Evolutionary conservation across 2,113 vertebrate species (phyloP), one percentile per base, ranked within the genome.

Genomic region (Austrofundulus limnaeus): DNA sequence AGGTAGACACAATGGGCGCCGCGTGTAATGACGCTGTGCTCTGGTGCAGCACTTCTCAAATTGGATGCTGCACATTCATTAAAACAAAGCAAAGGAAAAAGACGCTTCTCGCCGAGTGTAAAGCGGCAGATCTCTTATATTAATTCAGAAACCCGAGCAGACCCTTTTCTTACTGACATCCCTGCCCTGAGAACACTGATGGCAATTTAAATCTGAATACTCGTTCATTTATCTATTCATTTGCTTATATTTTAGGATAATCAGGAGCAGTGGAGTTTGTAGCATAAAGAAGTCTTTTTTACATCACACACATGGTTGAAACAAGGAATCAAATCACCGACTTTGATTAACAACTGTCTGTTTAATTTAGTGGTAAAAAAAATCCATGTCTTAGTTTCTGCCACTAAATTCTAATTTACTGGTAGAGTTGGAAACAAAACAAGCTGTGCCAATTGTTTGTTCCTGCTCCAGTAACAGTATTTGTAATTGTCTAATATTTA

Each of bases 21-120:
- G 41, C 19, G 21, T 59, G 42, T 47, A 59, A 52, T 41, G 21
- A 41, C 2, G 17, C 53, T 20, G 45, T 11, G 13, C 53, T 49
- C 12, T 41, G 45, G 34, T 67, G 64, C 45, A 58, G 54, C 65
- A 50, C 54, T 67, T 31, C 46, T 50, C 4, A 67, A 58, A 66
- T 66, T 57, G 52, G 63, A 66, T 42, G 34, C 31, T 42, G 53
- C 45, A 49, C 34, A 49, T 67, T 57, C 53, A 57, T 67, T 57
- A 50, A 57, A 57, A 57, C n/a, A 45, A 67, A 24, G 15, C 14
- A 2, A 42, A 51, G 12, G 23, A 43, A 19, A 34, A 34, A 31
- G n/a, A n/a, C n/a, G 23, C 49, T 54, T 59, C 45, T 11, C 14
- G 56, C 15, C 11, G 3, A 38, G 24, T 51, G 51, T n/a, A 17